phyloP scores from a whole-genome alignment of 2,888 invertebrate genomes.

The Slavum lentiscoides region DNA sequence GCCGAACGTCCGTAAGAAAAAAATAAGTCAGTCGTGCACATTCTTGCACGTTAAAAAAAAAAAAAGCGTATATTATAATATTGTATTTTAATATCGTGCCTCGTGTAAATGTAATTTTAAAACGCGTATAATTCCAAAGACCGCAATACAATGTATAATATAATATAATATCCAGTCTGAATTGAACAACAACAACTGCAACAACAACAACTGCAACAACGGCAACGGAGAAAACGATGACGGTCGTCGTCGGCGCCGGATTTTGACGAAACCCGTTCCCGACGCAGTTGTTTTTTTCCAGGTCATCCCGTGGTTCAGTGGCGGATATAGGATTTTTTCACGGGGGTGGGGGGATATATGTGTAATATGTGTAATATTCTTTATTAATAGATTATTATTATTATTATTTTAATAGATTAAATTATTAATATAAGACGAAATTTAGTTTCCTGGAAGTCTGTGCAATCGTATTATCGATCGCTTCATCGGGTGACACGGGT shows the following conservation, averaged over 20 bases:
- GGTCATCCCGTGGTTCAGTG: neutral
- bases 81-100: neutral
- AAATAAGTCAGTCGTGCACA: slow-evolving; percentile 46
- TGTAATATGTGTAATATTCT: no score
- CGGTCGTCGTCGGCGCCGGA: no score
- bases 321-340: neutral
- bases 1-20: neutral
- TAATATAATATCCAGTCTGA: neutral
- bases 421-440: no score
- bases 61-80: neutral
- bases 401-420: no score
- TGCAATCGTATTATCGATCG: no score
- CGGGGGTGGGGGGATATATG: no score
- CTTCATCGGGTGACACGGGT: no score
- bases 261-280: slow-evolving; percentile 16
- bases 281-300: slow-evolving; percentile 13
- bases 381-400: no score
- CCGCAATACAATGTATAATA: slow-evolving; percentile 7
- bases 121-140: slow-evolving; percentile 3
- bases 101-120: slow-evolving; percentile 18
- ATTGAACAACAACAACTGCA: neutral
- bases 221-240: no score
- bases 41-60: slow-evolving; percentile 29
- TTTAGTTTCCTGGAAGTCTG: no score
- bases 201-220: no score